These are phyloP conservation scores for Lepilemur ruficaudatus DNA, from an alignment of 2,797 vertebrate genomes.

Conservation along the genomic window DNA sequence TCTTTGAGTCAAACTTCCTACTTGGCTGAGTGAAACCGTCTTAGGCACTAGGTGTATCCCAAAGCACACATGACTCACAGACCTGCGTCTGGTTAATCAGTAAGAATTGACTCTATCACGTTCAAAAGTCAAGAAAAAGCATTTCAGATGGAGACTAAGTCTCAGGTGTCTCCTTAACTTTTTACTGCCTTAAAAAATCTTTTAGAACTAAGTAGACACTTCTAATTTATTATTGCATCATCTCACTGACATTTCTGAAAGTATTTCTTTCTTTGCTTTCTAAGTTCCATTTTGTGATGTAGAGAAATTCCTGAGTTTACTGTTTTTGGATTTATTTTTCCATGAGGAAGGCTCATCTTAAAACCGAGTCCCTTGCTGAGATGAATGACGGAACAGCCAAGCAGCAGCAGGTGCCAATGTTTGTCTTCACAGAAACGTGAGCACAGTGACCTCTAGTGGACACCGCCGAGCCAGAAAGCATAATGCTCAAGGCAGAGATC, in stretches of 20 bases:
- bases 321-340: neutral
- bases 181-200: neutral
- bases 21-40: neutral
- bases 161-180: neutral
- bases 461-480: neutral
- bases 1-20: neutral
- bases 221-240: conserved; percentile 49
- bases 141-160: neutral
- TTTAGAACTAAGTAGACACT: conserved; percentile 15
- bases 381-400: neutral
- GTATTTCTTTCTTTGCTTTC: conserved; percentile 78
- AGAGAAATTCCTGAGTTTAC: neutral
- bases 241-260: conserved; percentile 67
- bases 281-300: conserved; percentile 57
- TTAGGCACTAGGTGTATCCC: neutral
- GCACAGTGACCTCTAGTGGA: conserved; percentile 40
- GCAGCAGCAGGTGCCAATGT: accelerated
- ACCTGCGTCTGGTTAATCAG: too few species aligned
- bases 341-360: neutral
- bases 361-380: neutral
- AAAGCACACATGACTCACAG: neutral
- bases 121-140: neutral
- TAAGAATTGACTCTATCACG: neutral
- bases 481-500: neutral
- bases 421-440: neutral